phyloP scores from a whole-genome alignment of 2,888 invertebrate species.

The Drosophila lutescens region DNA sequence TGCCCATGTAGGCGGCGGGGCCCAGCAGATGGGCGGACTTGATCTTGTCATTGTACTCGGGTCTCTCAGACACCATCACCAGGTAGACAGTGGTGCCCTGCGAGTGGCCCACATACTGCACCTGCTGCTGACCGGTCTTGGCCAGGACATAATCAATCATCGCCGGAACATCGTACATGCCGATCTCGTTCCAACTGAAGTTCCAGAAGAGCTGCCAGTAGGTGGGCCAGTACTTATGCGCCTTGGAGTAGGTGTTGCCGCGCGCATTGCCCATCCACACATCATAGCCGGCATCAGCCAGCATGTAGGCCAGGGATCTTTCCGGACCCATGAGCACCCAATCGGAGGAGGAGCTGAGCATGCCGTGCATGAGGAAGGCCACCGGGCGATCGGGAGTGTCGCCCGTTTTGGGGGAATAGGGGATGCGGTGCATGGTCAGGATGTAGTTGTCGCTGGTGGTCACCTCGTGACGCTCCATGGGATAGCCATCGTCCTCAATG shows the following conservation, averaged over 20 bases:
- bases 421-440: slow-evolving; percentile 92
- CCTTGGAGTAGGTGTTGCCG: slow-evolving; percentile 88
- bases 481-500: slow-evolving; percentile 85
- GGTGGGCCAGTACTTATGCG: slow-evolving; percentile 84
- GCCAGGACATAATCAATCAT: slow-evolving; percentile 88
- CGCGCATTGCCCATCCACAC: slow-evolving; percentile 93
- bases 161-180: slow-evolving; percentile 93
- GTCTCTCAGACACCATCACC: slow-evolving; percentile 83
- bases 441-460: slow-evolving; percentile 93
- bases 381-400: slow-evolving; percentile 55
- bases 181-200: slow-evolving; percentile 94
- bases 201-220: slow-evolving; percentile 77
- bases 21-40: slow-evolving; percentile 84
- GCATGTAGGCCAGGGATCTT: slow-evolving; percentile 73
- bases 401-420: slow-evolving; percentile 80
- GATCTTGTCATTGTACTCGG: slow-evolving; percentile 66
- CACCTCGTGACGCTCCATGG: slow-evolving; percentile 88
- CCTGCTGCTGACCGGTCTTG: slow-evolving; percentile 59
- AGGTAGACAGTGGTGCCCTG: slow-evolving; percentile 94
- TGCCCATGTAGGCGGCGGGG: slow-evolving; percentile 85
- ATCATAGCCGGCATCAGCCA: slow-evolving; percentile 89
- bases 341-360: slow-evolving; percentile 74
- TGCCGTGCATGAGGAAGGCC: slow-evolving; percentile 78
- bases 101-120: slow-evolving; percentile 93
- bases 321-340: slow-evolving; percentile 75